Conservation (phyloP, 2,888 invertebrate species). For the Nomada goodeniana region DNA sequence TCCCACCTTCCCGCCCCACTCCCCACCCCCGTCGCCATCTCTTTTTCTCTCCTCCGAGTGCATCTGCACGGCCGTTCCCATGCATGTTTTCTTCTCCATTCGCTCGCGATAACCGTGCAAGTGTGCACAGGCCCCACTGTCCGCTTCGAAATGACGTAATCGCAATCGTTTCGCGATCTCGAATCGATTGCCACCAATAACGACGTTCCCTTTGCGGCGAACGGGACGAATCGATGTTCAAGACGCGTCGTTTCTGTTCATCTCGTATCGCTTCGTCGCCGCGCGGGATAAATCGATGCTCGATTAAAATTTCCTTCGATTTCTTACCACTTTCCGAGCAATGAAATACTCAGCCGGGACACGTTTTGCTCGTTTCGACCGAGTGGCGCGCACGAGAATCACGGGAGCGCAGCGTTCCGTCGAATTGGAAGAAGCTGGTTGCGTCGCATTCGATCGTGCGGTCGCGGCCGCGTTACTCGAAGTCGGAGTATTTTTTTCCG, state of each 20-base stretch:
- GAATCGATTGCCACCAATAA: neutral
- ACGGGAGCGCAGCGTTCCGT: neutral
- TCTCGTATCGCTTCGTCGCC: too few species aligned
- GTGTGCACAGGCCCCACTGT: constrained; percentile 2
- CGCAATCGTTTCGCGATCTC: constrained; percentile 22
- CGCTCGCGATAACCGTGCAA: neutral
- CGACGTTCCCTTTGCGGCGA: neutral
- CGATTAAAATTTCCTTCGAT: too few species aligned
- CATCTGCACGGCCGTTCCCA: constrained; percentile 16
- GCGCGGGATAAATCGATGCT: too few species aligned
- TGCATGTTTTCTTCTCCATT: constrained; percentile 39
- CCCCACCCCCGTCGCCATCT: neutral
- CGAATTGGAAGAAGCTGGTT: constrained; percentile 29
- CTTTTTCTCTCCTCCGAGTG: constrained; percentile 31
- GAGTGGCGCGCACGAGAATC: neutral
- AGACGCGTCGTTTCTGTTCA: too few species aligned
- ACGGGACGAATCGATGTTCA: neutral
- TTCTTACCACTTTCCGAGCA: too few species aligned
- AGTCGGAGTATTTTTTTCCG: constrained; percentile 72
- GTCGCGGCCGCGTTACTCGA: constrained; percentile 33
- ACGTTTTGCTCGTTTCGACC: too few species aligned
- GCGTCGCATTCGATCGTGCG: constrained; percentile 38
- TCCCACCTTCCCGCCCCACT: constrained; percentile 29
- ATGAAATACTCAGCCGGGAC: too few species aligned
- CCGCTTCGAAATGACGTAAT: constrained; percentile 47